A percentile compares a stretch with the other conserved stretches of the same genome.
Evolutionary conservation across 2,888 invertebrate genomes (phyloP).

Genomic region (Myopa testacea): DNA sequence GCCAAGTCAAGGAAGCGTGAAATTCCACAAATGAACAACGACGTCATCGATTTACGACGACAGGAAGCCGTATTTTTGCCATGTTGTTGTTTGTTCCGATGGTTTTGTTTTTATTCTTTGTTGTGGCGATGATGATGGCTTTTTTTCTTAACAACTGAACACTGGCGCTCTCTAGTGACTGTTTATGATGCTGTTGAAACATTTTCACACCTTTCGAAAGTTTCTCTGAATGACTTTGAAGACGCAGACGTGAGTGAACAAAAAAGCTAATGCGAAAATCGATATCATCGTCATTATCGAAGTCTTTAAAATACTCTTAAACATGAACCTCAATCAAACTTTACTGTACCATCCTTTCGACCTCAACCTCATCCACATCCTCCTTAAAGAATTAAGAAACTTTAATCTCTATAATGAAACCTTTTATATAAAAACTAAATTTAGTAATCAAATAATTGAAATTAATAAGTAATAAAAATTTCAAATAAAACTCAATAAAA

Average conservation of each 20-base stretch:
- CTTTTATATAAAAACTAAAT: too few species aligned
- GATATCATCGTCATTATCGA: too few species aligned
- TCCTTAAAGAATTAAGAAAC: too few species aligned
- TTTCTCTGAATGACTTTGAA: neutral
- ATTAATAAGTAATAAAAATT: too few species aligned
- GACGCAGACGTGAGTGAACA: neutral
- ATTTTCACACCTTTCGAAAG: conserved; percentile 10
- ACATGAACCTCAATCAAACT: too few species aligned
- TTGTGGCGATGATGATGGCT: neutral
- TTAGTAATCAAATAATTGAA: too few species aligned
- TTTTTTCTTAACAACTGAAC: neutral
- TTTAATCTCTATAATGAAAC: too few species aligned
- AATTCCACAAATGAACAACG: conserved; percentile 13
- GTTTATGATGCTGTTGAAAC: neutral
- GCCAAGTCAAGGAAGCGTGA: conserved; percentile 23
- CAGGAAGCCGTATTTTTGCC: neutral
- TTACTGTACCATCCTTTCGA: too few species aligned
- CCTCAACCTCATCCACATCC: too few species aligned
- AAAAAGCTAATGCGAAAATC: neutral
- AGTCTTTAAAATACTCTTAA: too few species aligned
- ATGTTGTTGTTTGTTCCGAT: neutral
- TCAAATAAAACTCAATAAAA: too few species aligned
- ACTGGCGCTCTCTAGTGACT: neutral
- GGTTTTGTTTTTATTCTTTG: neutral
- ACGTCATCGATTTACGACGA: conserved; percentile 24